Evolutionary conservation across 2,113 vertebrate species (phyloP).

Genomic region (Coturnix japonica): DNA sequence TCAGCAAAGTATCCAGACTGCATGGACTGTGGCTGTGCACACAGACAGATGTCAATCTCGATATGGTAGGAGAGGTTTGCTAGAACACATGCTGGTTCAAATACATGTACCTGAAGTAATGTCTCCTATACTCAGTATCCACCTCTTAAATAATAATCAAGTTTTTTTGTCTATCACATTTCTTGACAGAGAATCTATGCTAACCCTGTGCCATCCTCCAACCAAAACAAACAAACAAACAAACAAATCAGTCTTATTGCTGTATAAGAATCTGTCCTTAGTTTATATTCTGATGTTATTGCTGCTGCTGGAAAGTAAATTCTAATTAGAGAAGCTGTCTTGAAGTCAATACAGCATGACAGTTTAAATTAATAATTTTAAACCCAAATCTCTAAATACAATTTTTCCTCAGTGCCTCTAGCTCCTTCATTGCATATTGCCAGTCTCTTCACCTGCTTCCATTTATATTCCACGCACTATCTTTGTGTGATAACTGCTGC

Average conservation of each 20-base stretch:
- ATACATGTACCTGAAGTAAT: background rate
- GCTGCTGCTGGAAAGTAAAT: background rate
- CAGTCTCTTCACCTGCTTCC: background rate
- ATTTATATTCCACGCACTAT: background rate
- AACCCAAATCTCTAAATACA: background rate
- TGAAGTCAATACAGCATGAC: background rate
- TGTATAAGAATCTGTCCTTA: background rate
- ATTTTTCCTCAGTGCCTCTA: background rate
- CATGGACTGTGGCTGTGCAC: background rate
- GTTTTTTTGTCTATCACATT: background rate
- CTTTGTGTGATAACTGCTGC: background rate
- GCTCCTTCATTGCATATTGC: background rate
- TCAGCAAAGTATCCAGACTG: background rate
- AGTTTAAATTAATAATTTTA: background rate
- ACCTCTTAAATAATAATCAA: background rate
- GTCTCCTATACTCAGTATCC: background rate
- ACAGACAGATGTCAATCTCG: background rate
- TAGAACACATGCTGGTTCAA: background rate
- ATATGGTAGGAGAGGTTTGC: background rate
- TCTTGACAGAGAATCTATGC: background rate
- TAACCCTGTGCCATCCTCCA: background rate
- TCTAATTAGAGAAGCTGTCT: background rate
- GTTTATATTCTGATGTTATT: background rate
- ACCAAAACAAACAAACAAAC: background rate
- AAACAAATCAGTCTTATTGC: background rate